phyloP scores from a whole-genome alignment of 2,797 vertebrate species.

The Lindbergichthys nudifrons region DNA sequence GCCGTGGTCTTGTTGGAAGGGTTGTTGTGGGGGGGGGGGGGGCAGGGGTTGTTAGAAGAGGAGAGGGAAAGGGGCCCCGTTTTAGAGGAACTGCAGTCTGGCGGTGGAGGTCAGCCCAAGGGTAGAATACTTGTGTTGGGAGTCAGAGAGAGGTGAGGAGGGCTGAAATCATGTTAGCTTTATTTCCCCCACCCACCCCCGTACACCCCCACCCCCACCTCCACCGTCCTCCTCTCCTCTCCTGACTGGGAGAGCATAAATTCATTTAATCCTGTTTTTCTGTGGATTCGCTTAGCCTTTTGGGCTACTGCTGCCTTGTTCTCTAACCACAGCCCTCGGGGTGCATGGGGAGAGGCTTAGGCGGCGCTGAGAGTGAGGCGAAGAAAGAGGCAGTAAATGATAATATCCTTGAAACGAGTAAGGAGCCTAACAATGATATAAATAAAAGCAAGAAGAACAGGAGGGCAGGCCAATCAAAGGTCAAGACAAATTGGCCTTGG shows the following conservation, averaged over 20 bases:
- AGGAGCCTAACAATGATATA: slow-evolving; percentile 72
- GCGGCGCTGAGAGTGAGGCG: slow-evolving; percentile 62
- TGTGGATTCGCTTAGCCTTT: slow-evolving; percentile 81
- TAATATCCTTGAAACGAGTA: slow-evolving; percentile 79
- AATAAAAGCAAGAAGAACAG: slow-evolving; percentile 60
- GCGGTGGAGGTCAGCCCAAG: slow-evolving; percentile 86
- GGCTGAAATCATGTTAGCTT: slow-evolving; percentile 88
- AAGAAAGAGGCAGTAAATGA: slow-evolving; percentile 75
- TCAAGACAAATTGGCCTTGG: slow-evolving; percentile 63
- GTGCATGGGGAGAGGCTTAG: slow-evolving; percentile 65
- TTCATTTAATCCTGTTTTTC: slow-evolving; percentile 89
- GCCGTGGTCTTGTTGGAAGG: slow-evolving; percentile 55
- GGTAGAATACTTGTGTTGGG: slow-evolving; percentile 86
- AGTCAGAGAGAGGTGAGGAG: slow-evolving; percentile 88
- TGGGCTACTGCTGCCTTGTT: slow-evolving; percentile 78
- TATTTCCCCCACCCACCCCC: slow-evolving; percentile 64
- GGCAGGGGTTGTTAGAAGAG: slow-evolving; percentile 56
- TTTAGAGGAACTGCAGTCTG: slow-evolving; percentile 84
- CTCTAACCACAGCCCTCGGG: slow-evolving; percentile 77
- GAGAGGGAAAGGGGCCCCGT: slow-evolving; percentile 71
- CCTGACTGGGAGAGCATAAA: slow-evolving; percentile 83
- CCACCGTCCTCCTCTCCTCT: slow-evolving; percentile 55
- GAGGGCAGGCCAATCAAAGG: slow-evolving; percentile 63
- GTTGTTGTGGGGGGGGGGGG: slow-evolving; percentile 2
- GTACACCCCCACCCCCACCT: slow-evolving; percentile 10